Base-by-base conservation (phyloP, 2,888 invertebrate species). In the Lampropteryx suffumata region DNA sequence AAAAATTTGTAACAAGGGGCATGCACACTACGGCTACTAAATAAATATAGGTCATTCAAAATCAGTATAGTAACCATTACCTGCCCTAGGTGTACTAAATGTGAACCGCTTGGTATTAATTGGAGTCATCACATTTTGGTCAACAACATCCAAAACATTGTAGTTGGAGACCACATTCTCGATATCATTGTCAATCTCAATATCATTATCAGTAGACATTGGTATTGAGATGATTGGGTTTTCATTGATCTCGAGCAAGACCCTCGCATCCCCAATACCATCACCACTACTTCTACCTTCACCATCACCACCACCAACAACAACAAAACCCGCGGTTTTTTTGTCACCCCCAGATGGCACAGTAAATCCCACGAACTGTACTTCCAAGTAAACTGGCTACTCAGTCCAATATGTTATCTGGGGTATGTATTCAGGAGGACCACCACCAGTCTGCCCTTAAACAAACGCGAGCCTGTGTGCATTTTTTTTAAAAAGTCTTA, bases 21-120 rank as follows among this genome's bases (percentile, higher is more conserved):
- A n/a, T n/a, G n/a, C n/a, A n/a, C n/a, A n/a, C n/a, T n/a, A n/a
- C n/a, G n/a, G n/a, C n/a, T n/a, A n/a, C n/a, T n/a, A n/a, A n/a
- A n/a, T n/a, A n/a, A n/a, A n/a, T n/a, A n/a, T n/a, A n/a, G n/a
- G 17, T 17, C 2, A 17, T 17, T 17, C 17, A 17, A 17, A 17
- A 47, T 40, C 47, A 26, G 7, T 34, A 27, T 34, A 27, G 43
- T 28, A 34, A n/a, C 35, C 43, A 35, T 43, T 34, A 43, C 34
- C 35, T 27, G 35, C 43, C n/a, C 43, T 27, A 34, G 14, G 43
- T 43, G 34, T 34, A 34, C 28, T 28, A 28, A 28, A 28, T 28
- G 28, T 28, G 28, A 28, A 28, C 28, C 28, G 9, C 28, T 28
- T 28, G 28, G 28, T 28, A 10, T 28, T 28, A n/a, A n/a, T 28